phyloP scores from a whole-genome alignment of 2,113 vertebrate species.

The Dipodomys stephensi region DNA sequence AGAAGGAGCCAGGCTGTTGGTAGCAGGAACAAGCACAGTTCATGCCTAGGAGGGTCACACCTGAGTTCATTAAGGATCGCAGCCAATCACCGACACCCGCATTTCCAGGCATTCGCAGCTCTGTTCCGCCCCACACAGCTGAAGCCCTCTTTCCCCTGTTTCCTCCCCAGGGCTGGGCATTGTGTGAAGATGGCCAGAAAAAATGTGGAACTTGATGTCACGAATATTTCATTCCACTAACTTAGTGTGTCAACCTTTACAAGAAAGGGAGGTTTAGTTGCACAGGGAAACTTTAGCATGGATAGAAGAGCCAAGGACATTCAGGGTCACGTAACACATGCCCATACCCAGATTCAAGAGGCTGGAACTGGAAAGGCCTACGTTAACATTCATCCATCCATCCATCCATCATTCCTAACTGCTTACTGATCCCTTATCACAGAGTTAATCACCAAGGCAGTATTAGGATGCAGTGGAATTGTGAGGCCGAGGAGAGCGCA shows the following conservation, averaged over 20 bases:
- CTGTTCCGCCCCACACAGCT: not conserved
- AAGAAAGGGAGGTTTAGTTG: not conserved
- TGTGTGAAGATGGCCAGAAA: not conserved
- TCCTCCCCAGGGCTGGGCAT: not conserved
- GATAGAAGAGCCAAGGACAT: not conserved
- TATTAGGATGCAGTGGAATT: not conserved
- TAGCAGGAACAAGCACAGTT: not conserved
- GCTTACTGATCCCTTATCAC: no score
- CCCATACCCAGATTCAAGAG: accelerated
- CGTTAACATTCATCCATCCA: not conserved
- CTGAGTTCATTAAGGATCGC: not conserved
- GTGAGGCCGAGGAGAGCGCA: not conserved
- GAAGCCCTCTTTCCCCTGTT: not conserved
- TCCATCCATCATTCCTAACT: no score
- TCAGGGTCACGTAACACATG: not conserved
- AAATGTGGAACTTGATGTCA: not conserved
- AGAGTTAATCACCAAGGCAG: not conserved
- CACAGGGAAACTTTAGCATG: not conserved
- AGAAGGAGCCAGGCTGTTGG: conserved; percentile 25
- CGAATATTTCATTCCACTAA: not conserved
- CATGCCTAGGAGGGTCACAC: not conserved
- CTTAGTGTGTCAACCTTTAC: not conserved
- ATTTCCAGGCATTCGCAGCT: accelerated
- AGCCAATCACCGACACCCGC: not conserved
- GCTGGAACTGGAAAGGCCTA: not conserved